These are phyloP conservation scores for Villa cingulata DNA, from an alignment of 2,888 invertebrate genomes.

Conservation along the genomic window DNA sequence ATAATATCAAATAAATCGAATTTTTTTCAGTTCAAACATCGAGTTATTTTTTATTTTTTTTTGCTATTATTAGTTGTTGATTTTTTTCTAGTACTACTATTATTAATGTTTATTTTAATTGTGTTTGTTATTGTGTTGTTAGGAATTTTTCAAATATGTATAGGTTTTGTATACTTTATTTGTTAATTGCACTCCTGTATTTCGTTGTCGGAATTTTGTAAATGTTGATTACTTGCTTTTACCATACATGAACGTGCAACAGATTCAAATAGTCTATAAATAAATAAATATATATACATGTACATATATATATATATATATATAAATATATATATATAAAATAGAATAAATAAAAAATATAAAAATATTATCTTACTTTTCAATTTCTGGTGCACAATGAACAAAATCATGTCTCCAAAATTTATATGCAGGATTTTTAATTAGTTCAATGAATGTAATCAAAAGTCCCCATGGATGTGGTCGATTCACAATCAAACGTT, in stretches of 20 bases:
- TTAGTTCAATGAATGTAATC: constrained; percentile 97
- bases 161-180: not conserved
- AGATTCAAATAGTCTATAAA: constrained; percentile 74
- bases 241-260: constrained; percentile 93
- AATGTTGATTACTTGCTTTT: constrained; percentile 48
- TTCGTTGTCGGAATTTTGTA: constrained; percentile 31
- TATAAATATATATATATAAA: not conserved
- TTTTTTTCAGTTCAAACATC: too few relatives aligned
- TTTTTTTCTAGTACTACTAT: not conserved
- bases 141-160: not conserved
- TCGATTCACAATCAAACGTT: constrained; percentile 92
- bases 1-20: too few relatives aligned
- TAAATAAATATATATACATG: not conserved
- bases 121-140: not conserved
- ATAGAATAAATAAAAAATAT: not conserved
- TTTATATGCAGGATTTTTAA: constrained; percentile 95
- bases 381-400: constrained; percentile 98
- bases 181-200: constrained; percentile 31
- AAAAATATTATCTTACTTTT: constrained; percentile 60
- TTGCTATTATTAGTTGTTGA: too few relatives aligned
- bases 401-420: constrained; percentile 99
- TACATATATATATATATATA: not conserved
- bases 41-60: too few relatives aligned
- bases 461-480: constrained; percentile 99
- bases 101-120: not conserved